Base-by-base conservation (phyloP, 2,797 vertebrate species). In the Tenualosa thibaudeaui region DNA sequence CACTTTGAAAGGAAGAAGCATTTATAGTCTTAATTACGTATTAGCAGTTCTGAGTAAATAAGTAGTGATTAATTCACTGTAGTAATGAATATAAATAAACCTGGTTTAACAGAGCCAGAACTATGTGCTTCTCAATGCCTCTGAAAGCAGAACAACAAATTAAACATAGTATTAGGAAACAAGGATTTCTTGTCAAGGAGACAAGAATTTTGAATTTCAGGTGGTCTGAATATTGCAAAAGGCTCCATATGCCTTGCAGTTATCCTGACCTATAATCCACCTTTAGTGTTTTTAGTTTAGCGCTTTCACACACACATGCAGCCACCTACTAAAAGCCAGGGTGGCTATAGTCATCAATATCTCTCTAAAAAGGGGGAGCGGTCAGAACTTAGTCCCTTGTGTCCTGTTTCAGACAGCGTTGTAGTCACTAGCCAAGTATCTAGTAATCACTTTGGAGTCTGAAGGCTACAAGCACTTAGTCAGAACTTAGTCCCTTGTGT, bases 1-100 rank as follows among this genome's bases (percentile, higher is more conserved):
- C 71, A 43, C 71, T 46, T 71, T 17, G 71, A 78, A 46, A 46
- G 22, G 40, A 78, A 40, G 68, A 75, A 78, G 71, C 71, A 78
- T 78, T 78, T 40, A 22, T 78, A 78, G 37, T 43, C 71, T 78
- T 78, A 78, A 78, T 22, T 46, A 78, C 6, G 40, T 17, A 46
- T 22, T n/a, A 78, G 46, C 71, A 78, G 37, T 40, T 46, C 37
- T 17, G 68, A 17, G 24, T 71, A 71, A 37, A 71, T 71, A 78
- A 43, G 22, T 43, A 78, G 19, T 78, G 17, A 78, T 43, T 78
- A 22, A 78, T 78, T 78, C 7, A 19, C 22, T 22, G 71, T 46
- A 37, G 46, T 78, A 10, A 6, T 78, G 37, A 37, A 19, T 46
- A 78, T 78, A 78, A 78, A 46, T 78, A 43, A 78, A 78, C n/a